Base-by-base conservation (phyloP, 2,888 invertebrate genomes). In the Phragmatobia fuliginosa region DNA sequence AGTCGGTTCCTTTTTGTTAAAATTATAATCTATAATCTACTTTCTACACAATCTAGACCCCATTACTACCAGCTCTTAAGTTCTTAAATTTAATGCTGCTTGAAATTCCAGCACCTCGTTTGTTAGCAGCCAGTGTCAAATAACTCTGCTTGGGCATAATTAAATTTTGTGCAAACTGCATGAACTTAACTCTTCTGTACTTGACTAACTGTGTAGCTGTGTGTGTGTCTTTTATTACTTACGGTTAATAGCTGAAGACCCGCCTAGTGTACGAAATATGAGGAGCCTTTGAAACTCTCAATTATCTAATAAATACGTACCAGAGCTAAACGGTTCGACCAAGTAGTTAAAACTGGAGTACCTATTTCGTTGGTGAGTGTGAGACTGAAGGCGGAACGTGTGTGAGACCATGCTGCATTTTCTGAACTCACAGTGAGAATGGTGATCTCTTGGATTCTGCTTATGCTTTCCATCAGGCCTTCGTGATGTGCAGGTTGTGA, bases 71-170 rank as follows among this genome's bases (percentile, higher is more conserved):
- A 71, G 49, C 60, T 64, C n/a, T 66, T 60, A 68, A 73, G 64
- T 73, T 67, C 69, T 66, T 25, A 68, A 75, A 79, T 77, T 77
- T 79, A 69, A 63, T 56, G 62, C 63, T 11, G 32, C 62, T 73
- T 66, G 69, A 79, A 79, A 79, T 79, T 77, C 62, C 41, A 14
- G 32, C 38, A 45, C 31, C 41, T 56, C 75, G 68, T 70, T 73
- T 77, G 77, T 71, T 68, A 68, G 18, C 5, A 61, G 59, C 70
- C 64, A 73, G 62, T 66, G 70, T 72, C 75, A 73, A 79, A 79
- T 79, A 79, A 79, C 79, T 79, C 75, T 66, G 52, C 61, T 52
- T 63, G 16, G 70, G 72, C 60, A 72, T 79, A 79, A 79, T 79
- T 79, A 79, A 79, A 79, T 73, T 38, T 77, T 77, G 75, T 73